phyloP scores from a whole-genome alignment of 2,888 invertebrate genomes.

The Philonicus albiceps region DNA sequence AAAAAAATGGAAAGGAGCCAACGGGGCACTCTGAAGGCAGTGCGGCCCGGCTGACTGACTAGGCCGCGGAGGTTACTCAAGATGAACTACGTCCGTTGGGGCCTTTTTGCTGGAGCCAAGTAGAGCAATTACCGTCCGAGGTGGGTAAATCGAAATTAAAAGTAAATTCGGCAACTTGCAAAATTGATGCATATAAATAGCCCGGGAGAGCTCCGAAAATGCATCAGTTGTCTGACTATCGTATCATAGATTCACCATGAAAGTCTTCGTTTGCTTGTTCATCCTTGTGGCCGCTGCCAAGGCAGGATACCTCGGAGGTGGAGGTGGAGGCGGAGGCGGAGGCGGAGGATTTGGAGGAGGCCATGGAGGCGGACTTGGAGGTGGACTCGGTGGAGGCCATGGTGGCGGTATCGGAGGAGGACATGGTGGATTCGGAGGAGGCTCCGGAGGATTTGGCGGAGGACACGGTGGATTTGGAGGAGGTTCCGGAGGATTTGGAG shows the following conservation, averaged over 20 bases:
- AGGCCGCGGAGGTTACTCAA: background rate
- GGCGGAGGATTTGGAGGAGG: background rate
- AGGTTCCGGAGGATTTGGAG: background rate
- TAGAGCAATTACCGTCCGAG: background rate
- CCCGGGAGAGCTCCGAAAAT: background rate
- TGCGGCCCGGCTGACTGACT: background rate
- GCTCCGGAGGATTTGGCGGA: background rate
- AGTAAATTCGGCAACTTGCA: background rate
- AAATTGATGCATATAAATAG: constrained; percentile 18
- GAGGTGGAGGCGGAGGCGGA: background rate
- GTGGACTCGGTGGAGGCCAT: background rate
- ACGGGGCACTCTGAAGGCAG: background rate
- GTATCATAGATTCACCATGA: constrained; percentile 16
- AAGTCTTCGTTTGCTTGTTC: background rate
- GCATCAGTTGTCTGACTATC: background rate
- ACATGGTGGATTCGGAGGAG: background rate
- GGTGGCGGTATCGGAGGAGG: constrained; percentile 6
- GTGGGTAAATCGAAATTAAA: background rate
- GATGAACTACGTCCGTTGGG: background rate
- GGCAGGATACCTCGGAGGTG: background rate
- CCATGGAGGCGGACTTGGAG: background rate
- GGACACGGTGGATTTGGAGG: background rate
- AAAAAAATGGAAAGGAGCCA: background rate
- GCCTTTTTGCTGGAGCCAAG: background rate
- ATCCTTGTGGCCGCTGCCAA: background rate